These are phyloP conservation scores for Menura novaehollandiae DNA, from an alignment of 2,113 vertebrate genomes.

Conservation along the genomic window DNA sequence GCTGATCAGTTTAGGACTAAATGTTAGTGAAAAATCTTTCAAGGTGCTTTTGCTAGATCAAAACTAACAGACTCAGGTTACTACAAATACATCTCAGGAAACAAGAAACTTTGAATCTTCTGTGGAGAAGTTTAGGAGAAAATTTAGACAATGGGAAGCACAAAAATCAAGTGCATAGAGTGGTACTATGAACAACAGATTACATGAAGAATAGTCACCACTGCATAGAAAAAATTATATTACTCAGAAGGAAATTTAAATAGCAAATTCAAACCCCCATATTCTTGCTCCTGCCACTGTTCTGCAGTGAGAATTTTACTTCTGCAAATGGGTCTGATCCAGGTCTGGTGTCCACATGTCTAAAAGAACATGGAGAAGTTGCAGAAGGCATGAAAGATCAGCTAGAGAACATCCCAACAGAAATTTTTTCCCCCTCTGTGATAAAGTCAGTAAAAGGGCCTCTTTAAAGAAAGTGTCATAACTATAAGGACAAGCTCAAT, in stretches of 20 bases:
- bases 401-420: not conserved
- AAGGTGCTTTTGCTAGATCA: not conserved
- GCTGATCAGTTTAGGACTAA: not conserved
- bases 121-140: not conserved
- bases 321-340: not conserved
- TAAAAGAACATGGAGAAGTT: rapidly evolving
- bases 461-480: not conserved
- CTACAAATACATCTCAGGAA: not conserved
- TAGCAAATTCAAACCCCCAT: not conserved
- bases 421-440: not conserved
- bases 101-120: not conserved
- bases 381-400: not conserved
- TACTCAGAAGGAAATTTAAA: not conserved
- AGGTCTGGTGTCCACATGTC: not conserved
- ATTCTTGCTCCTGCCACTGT: not conserved
- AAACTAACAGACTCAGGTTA: not conserved
- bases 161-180: not conserved
- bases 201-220: not conserved
- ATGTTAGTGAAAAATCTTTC: not conserved
- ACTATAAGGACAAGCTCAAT: not conserved
- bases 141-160: not conserved
- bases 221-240: rapidly evolving
- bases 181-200: rapidly evolving
- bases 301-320: not conserved
- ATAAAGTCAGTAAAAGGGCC: not conserved